Evolutionary conservation across 2,797 vertebrate genomes (phyloP).

Genomic region (Hippopotamyrus pictus): DNA sequence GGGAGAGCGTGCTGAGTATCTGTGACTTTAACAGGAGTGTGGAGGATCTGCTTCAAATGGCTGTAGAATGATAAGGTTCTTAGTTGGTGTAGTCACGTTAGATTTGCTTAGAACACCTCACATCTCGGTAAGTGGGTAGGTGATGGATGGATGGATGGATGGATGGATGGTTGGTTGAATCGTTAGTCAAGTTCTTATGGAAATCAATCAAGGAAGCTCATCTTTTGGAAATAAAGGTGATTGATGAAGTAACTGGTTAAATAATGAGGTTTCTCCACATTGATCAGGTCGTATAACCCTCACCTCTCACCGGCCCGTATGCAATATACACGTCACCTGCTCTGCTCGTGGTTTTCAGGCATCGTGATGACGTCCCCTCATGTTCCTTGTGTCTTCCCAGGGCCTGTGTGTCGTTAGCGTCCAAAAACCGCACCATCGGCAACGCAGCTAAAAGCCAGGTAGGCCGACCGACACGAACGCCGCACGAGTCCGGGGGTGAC

Average conservation of each 20-base stretch:
- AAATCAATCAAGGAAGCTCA: background rate
- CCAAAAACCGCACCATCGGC: conserved; percentile 87
- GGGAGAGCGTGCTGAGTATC: background rate
- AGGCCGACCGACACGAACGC: conserved; percentile 28
- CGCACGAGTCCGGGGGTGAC: background rate
- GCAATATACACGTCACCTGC: background rate
- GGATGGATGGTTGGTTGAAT: background rate
- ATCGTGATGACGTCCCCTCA: too few species aligned
- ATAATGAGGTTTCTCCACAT: background rate
- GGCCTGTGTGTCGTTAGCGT: conserved; percentile 84
- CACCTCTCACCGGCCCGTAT: background rate
- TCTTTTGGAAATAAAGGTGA: background rate
- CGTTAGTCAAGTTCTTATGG: background rate
- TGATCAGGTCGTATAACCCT: background rate
- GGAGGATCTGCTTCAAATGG: background rate
- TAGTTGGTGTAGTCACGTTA: background rate
- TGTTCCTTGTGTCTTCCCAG: conserved; percentile 44
- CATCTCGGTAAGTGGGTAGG: background rate
- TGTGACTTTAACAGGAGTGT: background rate
- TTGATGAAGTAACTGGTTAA: background rate
- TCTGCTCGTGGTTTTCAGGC: background rate
- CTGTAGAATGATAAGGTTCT: background rate
- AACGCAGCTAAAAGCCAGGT: conserved; percentile 92
- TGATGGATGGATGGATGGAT: background rate
- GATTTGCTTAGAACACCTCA: background rate